These are phyloP conservation scores for Anguilla japonica DNA, from an alignment of 2,113 vertebrate species.

Conservation along the genomic window DNA sequence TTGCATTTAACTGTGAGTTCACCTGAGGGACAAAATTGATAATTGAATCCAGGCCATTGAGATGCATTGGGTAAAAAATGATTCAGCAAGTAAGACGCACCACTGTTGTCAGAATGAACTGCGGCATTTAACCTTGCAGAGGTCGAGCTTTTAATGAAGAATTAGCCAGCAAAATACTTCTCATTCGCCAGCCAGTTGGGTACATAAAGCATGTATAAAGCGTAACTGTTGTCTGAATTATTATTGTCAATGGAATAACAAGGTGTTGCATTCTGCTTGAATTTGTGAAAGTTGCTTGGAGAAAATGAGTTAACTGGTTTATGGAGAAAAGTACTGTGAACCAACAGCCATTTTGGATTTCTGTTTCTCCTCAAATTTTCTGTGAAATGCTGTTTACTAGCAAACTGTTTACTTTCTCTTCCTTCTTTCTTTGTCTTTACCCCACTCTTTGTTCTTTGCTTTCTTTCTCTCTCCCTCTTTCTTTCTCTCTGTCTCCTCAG, in stretches of 20 bases:
- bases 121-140: background rate
- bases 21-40: background rate
- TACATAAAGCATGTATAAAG: background rate
- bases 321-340: background rate
- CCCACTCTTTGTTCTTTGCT: conserved; percentile 48
- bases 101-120: background rate
- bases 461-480: conserved; percentile 42
- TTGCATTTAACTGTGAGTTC: background rate
- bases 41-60: background rate
- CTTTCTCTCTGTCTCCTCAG: conserved; percentile 65
- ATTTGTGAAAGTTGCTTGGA: background rate
- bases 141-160: background rate
- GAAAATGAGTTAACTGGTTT: background rate
- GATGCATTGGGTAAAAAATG: background rate
- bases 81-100: background rate
- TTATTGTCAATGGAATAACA: too few relatives aligned
- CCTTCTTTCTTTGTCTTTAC: conserved; percentile 47
- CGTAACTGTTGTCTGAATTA: too few relatives aligned
- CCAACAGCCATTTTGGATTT: background rate
- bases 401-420: conserved; percentile 29
- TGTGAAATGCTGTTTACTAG: background rate
- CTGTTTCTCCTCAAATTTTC: background rate
- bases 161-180: background rate
- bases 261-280: background rate
- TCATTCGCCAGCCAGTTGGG: background rate